Conservation (phyloP, 2,797 vertebrate species). For the Rhabdophis nuchalis region DNA sequence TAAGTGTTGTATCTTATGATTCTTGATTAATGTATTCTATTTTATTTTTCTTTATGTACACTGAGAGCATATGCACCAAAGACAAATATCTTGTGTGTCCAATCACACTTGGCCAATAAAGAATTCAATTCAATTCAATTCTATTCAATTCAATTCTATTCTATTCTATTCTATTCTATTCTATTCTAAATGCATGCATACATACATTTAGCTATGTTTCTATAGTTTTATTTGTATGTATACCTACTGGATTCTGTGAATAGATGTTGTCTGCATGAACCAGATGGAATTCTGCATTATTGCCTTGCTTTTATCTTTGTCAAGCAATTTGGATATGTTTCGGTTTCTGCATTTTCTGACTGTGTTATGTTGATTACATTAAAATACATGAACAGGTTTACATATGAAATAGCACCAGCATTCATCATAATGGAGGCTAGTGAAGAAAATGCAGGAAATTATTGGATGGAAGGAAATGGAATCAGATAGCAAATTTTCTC, state of each 20-base stretch:
- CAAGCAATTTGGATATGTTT: neutral
- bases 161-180: no score
- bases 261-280: neutral
- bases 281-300: neutral
- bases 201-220: neutral
- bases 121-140: no score
- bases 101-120: no score
- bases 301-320: neutral
- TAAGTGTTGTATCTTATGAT: no score
- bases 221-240: neutral
- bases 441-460: slow-evolving; percentile 75
- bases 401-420: slow-evolving; percentile 72
- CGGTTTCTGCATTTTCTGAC: neutral
- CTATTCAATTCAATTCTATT: no score
- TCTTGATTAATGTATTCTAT: no score
- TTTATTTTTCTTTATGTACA: no score
- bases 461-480: slow-evolving; percentile 67
- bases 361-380: neutral
- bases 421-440: slow-evolving; percentile 74
- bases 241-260: neutral
- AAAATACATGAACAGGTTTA: slow-evolving; percentile 65
- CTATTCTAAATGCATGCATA: neutral
- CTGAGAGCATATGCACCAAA: no score
- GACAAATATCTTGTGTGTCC: no score
- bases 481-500: slow-evolving; percentile 74